phyloP scores from a whole-genome alignment of 2,888 invertebrate genomes.

The Cheilosia soror region DNA sequence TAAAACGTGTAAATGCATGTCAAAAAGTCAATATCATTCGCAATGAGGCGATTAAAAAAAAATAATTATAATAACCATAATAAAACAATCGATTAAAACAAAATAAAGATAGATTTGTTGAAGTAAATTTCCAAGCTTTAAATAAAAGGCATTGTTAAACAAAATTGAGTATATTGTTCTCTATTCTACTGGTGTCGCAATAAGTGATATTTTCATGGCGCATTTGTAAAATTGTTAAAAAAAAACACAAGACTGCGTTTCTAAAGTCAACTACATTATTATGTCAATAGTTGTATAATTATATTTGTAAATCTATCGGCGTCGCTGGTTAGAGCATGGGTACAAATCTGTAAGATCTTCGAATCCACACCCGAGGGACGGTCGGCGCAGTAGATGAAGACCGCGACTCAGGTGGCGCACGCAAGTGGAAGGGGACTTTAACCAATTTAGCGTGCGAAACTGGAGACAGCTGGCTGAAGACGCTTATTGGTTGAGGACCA shows the following conservation, averaged over 20 bases:
- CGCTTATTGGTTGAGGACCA: no score
- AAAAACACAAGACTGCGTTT: conserved; percentile 1
- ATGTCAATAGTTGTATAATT: no score
- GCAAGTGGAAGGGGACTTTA: no score
- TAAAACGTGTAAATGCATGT: conserved; percentile 54
- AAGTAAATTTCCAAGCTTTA: conserved; percentile 11
- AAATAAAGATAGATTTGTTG: neutral
- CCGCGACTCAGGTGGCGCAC: no score
- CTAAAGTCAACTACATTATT: neutral
- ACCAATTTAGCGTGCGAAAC: no score
- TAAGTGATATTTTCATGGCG: conserved; percentile 3
- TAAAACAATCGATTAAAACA: conserved; percentile 8
- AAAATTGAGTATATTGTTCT: neutral
- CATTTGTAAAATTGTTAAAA: neutral
- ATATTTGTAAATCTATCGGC: neutral
- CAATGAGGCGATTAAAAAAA: conserved; percentile 52
- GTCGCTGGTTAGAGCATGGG: neutral
- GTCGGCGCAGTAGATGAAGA: no score
- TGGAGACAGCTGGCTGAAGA: no score
- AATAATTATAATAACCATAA: neutral
- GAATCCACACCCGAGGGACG: no score
- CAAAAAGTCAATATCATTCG: conserved; percentile 59
- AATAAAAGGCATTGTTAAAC: conserved; percentile 9
- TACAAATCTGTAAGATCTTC: neutral
- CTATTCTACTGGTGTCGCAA: conserved; percentile 31